These are phyloP conservation scores for Catharus bicknelli DNA, from an alignment of 2,113 vertebrate genomes.

Conservation along the genomic window DNA sequence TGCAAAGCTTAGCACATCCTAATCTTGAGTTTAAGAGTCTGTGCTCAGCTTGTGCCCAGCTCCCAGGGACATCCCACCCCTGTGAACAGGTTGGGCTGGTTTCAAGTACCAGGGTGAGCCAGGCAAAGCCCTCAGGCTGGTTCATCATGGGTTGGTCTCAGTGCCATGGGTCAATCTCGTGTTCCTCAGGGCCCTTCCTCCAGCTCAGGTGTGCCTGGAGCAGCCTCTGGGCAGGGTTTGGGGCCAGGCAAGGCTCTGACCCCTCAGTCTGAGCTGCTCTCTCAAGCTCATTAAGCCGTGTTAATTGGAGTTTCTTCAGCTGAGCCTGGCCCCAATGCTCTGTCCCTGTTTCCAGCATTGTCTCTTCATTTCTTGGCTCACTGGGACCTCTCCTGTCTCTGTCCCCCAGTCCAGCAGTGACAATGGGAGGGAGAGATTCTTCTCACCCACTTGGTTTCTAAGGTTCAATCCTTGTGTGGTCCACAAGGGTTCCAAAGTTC, in stretches of 20 bases:
- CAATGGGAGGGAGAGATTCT: background rate
- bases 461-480: background rate
- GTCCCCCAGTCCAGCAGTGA: background rate
- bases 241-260: background rate
- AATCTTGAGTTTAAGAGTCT: background rate
- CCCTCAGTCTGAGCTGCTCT: background rate
- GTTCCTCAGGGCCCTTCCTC: background rate
- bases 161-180: background rate
- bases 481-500: background rate
- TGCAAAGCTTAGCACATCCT: background rate
- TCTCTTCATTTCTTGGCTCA: background rate
- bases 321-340: background rate
- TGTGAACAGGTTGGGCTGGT: accelerated
- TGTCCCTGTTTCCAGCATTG: background rate
- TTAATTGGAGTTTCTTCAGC: background rate
- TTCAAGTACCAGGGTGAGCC: background rate
- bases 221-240: background rate
- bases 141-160: background rate
- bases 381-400: background rate
- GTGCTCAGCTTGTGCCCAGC: background rate
- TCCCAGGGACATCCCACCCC: background rate
- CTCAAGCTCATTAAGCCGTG: background rate
- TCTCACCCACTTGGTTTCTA: background rate
- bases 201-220: background rate
- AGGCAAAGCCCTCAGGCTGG: background rate